Evolutionary conservation across 2,888 invertebrate genomes (phyloP).

Genomic region (Lochmaea capreae): DNA sequence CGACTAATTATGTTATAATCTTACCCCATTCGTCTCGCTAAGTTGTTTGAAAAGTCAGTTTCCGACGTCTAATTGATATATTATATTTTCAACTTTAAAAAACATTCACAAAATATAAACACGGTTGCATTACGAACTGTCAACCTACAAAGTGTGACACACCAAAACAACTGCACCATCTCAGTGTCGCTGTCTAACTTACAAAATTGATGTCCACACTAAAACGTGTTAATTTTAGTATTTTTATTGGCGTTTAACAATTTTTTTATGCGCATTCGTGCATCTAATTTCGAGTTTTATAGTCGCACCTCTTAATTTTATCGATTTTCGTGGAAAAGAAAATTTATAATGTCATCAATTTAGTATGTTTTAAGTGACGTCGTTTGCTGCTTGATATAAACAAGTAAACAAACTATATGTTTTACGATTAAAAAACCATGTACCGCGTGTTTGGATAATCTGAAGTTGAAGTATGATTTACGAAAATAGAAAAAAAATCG

Average conservation of each 20-base stretch:
- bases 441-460: background rate
- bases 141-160: constrained; percentile 21
- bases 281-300: constrained; percentile 39
- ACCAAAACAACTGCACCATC: constrained; percentile 39
- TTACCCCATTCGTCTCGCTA: constrained; percentile 48
- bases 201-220: constrained; percentile 36
- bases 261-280: constrained; percentile 32
- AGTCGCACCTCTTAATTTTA: constrained; percentile 42
- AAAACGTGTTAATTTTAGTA: constrained; percentile 40
- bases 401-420: constrained; percentile 17
- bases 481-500: no score
- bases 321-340: constrained; percentile 35
- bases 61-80: constrained; percentile 47
- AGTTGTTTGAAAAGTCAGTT: constrained; percentile 49
- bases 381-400: constrained; percentile 21
- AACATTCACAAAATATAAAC: constrained; percentile 18
- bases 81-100: constrained; percentile 16
- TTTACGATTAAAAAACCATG: background rate
- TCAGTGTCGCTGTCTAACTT: constrained; percentile 30
- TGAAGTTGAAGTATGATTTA: no score
- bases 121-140: constrained; percentile 23
- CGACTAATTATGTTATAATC: constrained; percentile 50
- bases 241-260: constrained; percentile 38
- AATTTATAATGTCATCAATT: constrained; percentile 43
- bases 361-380: constrained; percentile 30